Base-by-base conservation (phyloP, 1,140 invertebrate species). In the Acromyrmex echinatior region DNA sequence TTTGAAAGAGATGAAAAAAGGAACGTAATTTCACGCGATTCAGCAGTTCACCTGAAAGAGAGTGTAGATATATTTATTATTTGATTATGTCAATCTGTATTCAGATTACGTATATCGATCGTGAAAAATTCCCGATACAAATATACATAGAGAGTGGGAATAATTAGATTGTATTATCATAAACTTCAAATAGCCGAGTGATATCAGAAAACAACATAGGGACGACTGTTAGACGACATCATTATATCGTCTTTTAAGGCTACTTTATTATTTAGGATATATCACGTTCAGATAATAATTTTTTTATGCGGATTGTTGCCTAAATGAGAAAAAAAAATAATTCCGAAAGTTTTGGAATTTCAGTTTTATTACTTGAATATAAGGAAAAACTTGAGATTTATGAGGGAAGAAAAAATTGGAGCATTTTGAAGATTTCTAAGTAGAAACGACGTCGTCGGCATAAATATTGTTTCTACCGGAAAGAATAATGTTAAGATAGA, bases 401-500 rank as follows among this genome's bases (percentile, higher is more conserved):
- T 66, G 65, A 35, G 49, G 18, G 45, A 9, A 70, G 16, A 53
- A 31, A 73, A 73, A 73, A 28, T 71, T 73, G 16, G 16, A 14
- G 25, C 12, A 12, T 62, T 62, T 56, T 18, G 51, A 53, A 53
- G 0, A 18, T 18, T n/a, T 4, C 16, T 6, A 18, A 3, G 2
- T 31, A 31, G 16, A 31, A 31, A 65, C 1, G 0, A 65, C 1
- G 0, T 31, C 4, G 1, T 31, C 25, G 3, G 3, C 0, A 21
- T 5, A 31, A 65, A 65, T 3, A 9, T 65, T 25, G 28, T 65
- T 31, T 7, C 39, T 45, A 45, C 9, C 5, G 28, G 16, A 63
- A 63, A 63, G 31, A 28, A 3, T 65, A 18, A 6, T 7, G 1
- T 51, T 16, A 51, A 51, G 14, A 5, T 7, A 51, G 14, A 51